phyloP scores from a whole-genome alignment of 2,888 invertebrate species.

The Drosophila robusta region DNA sequence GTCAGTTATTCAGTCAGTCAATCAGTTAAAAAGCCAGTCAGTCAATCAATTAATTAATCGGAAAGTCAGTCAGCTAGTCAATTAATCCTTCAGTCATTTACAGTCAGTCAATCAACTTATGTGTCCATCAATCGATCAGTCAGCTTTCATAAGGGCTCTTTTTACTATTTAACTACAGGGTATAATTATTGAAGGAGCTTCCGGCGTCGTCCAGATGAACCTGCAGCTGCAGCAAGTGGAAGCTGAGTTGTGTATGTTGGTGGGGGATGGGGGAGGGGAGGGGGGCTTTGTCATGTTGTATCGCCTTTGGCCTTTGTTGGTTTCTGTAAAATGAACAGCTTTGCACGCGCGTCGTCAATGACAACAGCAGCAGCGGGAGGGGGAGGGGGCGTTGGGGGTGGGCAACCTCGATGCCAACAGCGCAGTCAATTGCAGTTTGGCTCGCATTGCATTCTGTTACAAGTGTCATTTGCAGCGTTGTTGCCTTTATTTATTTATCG shows the following conservation, averaged over 20 bases:
- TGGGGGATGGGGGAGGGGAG: conserved; percentile 10
- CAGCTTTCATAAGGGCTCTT: no score
- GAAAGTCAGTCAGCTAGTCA: no score
- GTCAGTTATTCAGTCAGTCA: no score
- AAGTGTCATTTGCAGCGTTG: conserved; percentile 53
- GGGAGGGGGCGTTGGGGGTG: no score
- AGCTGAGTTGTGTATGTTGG: conserved; percentile 14
- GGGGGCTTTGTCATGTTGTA: conserved; percentile 23
- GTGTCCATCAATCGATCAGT: no score
- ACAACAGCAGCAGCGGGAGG: conserved; percentile 30
- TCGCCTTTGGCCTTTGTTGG: conserved; percentile 67
- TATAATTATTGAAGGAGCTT: conserved; percentile 31
- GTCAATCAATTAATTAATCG: no score
- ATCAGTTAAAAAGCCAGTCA: no score
- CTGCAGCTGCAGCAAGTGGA: conserved; percentile 18
- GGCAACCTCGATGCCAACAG: conserved; percentile 16
- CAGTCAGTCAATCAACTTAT: no score
- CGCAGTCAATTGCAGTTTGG: conserved; percentile 29
- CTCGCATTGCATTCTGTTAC: conserved; percentile 44
- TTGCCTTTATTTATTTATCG: conserved; percentile 10
- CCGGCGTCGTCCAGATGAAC: conserved; percentile 37
- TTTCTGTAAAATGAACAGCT: conserved; percentile 67
- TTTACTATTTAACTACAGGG: neutral
- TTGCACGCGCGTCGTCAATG: conserved; percentile 41
- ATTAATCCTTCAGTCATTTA: no score